These are phyloP conservation scores for Ictalurus furcatus DNA, from an alignment of 2,113 vertebrate genomes.

Conservation along the genomic window DNA sequence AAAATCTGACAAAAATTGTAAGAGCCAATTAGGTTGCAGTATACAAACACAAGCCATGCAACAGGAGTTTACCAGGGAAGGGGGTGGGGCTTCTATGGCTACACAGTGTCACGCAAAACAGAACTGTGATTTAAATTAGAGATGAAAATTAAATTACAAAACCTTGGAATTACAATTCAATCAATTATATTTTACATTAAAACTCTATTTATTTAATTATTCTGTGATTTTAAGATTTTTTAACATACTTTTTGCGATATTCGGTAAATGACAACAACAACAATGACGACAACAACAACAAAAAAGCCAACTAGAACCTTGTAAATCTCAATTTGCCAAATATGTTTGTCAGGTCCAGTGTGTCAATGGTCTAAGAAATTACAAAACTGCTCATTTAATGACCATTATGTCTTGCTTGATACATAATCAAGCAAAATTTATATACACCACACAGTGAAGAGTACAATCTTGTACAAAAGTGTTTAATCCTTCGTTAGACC, in stretches of 20 bases:
- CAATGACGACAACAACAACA: background rate
- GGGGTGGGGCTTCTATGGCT: background rate
- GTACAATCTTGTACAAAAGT: background rate
- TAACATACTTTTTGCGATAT: background rate
- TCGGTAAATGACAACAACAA: background rate
- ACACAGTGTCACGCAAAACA: background rate
- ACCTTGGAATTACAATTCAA: background rate
- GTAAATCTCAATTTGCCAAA: background rate
- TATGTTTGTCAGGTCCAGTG: background rate
- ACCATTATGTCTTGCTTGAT: background rate
- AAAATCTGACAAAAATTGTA: background rate
- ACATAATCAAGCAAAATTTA: background rate
- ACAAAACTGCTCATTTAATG: background rate
- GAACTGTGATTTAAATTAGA: background rate
- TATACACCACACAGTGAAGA: background rate
- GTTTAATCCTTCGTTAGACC: slow-evolving; percentile 46
- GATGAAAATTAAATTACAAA: background rate
- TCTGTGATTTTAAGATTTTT: background rate
- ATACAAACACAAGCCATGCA: background rate
- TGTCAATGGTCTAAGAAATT: background rate
- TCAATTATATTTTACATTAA: background rate
- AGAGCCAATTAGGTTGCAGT: background rate
- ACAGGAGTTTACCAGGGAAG: background rate
- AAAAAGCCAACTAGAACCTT: background rate
- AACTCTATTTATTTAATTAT: background rate